Evolutionary conservation across 2,888 invertebrate species (phyloP).

Genomic region (Cantharis rustica): DNA sequence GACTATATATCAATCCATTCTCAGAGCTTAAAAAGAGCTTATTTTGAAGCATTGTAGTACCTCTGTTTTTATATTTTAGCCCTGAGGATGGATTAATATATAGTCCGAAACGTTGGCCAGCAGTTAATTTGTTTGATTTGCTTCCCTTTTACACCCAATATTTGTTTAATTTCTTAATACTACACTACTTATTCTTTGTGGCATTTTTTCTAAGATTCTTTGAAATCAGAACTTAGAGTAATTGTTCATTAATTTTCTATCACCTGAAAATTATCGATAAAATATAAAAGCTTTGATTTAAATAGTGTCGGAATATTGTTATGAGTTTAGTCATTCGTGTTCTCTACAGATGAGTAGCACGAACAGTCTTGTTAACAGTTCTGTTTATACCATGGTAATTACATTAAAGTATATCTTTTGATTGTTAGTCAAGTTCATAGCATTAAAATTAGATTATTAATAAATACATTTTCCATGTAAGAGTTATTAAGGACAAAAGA

Average conservation of each 20-base stretch:
- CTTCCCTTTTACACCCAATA: too few relatives aligned
- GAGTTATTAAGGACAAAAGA: conserved; percentile 19
- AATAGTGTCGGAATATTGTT: neutral
- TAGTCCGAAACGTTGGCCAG: too few relatives aligned
- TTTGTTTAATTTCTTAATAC: too few relatives aligned
- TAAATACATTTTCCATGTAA: neutral
- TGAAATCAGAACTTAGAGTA: neutral
- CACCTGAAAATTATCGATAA: neutral
- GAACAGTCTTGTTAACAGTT: neutral
- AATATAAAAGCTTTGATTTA: neutral
- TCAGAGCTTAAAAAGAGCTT: too few relatives aligned
- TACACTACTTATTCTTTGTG: too few relatives aligned
- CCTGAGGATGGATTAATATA: too few relatives aligned
- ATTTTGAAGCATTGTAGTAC: too few relatives aligned
- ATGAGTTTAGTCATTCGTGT: neutral
- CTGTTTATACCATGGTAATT: neutral
- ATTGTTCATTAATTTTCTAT: neutral
- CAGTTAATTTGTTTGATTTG: too few relatives aligned
- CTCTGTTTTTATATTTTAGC: too few relatives aligned
- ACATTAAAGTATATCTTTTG: neutral
- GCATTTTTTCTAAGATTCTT: neutral
- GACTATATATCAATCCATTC: too few relatives aligned
- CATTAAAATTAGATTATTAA: neutral
- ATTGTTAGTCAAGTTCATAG: neutral
- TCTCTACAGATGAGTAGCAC: neutral